Base-by-base conservation (phyloP, 2,113 vertebrate species). In the Pleuronectes platessa region DNA sequence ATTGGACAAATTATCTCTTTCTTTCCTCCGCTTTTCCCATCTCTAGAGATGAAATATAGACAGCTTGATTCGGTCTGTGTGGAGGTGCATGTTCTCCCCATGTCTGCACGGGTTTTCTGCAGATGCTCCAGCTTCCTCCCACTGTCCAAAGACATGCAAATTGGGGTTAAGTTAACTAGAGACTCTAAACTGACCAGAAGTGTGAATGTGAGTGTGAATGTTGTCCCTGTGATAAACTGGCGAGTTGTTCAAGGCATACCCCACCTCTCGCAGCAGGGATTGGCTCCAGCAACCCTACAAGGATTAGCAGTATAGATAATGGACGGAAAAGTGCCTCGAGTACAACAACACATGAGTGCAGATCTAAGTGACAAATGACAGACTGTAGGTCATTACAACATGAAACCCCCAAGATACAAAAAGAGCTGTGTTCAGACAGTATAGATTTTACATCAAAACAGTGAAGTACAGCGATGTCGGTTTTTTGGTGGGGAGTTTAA, bases 311-410 rank as follows among this genome's bases (percentile, higher is more conserved):
- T 47, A 47, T 47, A 13, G 45, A 47, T 47, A 47, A 47, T 47
- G 45, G 11, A 15, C 15, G 14, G 45, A 4, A 15, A 47, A 31
- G 31, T n/a, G 24, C 17, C 58, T 2, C 6, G 37, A 64, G 56
- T 67, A 26, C 40, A n/a, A 49, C 24, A 53, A 51, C 23, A 61
- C 18, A 47, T 20, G 35, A 14, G 27, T 40, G 51, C 68, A 55
- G 35, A 12, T n/a, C 26, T 11, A 1, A 72, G 55, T 65, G 70
- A 82, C 35, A 78, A 82, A 78, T 72, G 14, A 45, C 67, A 60
- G 21, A 53, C 4, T 67, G 10, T 18, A 68, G 70, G 40, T 61
- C 51, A 68, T 69, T 81, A 75, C n/a, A 5, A 61, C 76, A 60
- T 3, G 9, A 5, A 67, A 53, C 62, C 49, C 40, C 51, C 35